Conservation (phyloP, 2,797 vertebrate species). For the Sarcophilus harrisii region DNA sequence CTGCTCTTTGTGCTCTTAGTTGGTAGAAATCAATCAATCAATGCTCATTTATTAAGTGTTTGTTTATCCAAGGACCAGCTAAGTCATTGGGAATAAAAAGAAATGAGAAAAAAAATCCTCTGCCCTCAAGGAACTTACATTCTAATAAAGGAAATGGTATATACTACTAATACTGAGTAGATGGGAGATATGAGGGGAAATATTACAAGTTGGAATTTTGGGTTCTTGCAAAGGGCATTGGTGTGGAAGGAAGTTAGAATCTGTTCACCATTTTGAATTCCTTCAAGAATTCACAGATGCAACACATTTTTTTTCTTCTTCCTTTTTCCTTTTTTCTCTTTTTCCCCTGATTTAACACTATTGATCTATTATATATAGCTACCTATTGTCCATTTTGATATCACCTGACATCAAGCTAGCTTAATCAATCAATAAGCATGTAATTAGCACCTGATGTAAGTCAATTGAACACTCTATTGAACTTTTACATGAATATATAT, state of each 20-base stretch:
- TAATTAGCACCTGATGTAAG: neutral
- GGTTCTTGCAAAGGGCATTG: constrained; percentile 55
- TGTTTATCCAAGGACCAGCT: neutral
- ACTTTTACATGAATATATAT: neutral
- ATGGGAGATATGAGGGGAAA: neutral
- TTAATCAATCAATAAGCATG: neutral
- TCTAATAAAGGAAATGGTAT: neutral
- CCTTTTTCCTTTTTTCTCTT: constrained; percentile 21
- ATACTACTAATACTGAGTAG: neutral
- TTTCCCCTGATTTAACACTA: constrained; percentile 58
- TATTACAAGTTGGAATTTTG: constrained; percentile 6
- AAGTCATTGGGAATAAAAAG: neutral
- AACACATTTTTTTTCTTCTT: constrained; percentile 70
- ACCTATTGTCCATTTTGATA: neutral
- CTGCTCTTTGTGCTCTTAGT: constrained; percentile 74
- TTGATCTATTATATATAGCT: neutral
- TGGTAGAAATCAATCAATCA: constrained; percentile 55
- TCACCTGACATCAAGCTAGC: neutral
- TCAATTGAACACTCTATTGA: neutral
- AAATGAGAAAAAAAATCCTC: neutral
- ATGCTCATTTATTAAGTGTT: constrained; percentile 24
- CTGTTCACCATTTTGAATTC: constrained; percentile 76
- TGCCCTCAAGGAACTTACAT: neutral
- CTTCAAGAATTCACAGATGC: constrained; percentile 74
- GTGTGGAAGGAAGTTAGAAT: constrained; percentile 75